Evolutionary conservation across 2,888 invertebrate species (phyloP), one percentile per base, ranked within the genome.

Genomic region (Chrysodeixis includens): DNA sequence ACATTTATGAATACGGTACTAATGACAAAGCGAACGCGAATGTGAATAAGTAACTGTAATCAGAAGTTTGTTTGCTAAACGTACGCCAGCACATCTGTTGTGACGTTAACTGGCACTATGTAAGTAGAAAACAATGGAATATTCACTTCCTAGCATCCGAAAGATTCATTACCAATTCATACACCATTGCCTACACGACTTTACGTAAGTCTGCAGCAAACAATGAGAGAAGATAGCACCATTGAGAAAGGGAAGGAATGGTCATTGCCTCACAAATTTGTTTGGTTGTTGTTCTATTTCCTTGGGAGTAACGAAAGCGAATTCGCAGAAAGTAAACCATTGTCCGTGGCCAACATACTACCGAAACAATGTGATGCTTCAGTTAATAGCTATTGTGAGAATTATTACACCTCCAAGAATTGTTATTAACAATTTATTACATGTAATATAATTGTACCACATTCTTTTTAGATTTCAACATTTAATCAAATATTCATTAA

Each of bases 211-310:
- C 85, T 79, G 82, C 77, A 76, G 83, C 83, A 83, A 92, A 94
- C 94, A 94, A 94, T 93, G 90, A 84, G 85, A 88, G 86, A 89
- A 90, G 93, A 93, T 93, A 92, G 91, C 86, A 85, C 88, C 87
- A 89, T 92, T 91, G 89, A 84, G 79, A 71, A 81, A 81, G 88
- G 88, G 84, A 89, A 92, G 92, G 90, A 93, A 92, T 90, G 88
- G 91, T 89, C 89, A 91, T 94, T 93, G 92, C 94, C 81, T 92
- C 90, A 93, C 85, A 85, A 91, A 90, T 91, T 91, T 90, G 89
- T 91, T 92, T 86, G 85, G 79, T 79, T 85, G 82, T 86, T 81
- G 78, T 77, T 81, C 75, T 71, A 81, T 81, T 92, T 92, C 88
- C 88, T 90, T 90, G 89, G 85, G 87, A 89, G 88, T 84, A 88